Base-by-base conservation (phyloP, 2,888 invertebrate species). In the Synanthedon andrenaeformis region DNA sequence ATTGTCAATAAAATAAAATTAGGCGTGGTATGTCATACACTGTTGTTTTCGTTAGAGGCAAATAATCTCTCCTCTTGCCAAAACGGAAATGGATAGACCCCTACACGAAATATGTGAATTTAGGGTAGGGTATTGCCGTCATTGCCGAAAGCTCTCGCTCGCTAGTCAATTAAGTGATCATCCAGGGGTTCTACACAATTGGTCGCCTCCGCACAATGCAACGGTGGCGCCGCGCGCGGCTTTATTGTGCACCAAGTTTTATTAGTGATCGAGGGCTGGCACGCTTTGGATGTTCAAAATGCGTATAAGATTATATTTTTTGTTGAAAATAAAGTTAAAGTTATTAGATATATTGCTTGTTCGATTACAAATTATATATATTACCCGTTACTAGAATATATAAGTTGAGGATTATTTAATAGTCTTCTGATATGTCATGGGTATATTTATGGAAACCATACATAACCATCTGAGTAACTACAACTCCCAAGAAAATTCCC, bases 141-240 rank as follows among this genome's bases (percentile, higher is more conserved):
- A 35, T 35, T 35, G 35, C 10, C 35, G 72, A 76, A 79, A 79
- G 72, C 79, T 76, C 73, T 75, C 76, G 75, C 75, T 76, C 72
- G 66, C 73, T 78, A 84, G 83, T 85, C 85, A 86, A 86, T 86
- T 86, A 86, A 82, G 83, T 79, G 82, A 82, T 85, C 84, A 84
- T 76, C 72, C 83, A 84, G 84, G 83, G 84, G 85, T 81, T 76
- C 74, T 71, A 75, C 76, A 79, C 86, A 84, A 85, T 85, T 81
- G 86, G 85, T 75, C 85, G 85, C 86, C 82, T 84, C 74, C 66
- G 69, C 74, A 87, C 82, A 87, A 86, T 71, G 81, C 74, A 64
- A 67, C 74, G 60, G 74, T 77, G 70, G 76, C 74, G 79, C 75
- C 74, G 69, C 68, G 51, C 62, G 62, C 59, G 60, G 66, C 62